Base-by-base conservation (phyloP, 1,140 invertebrate genomes). In the Polyergus mexicanus region DNA sequence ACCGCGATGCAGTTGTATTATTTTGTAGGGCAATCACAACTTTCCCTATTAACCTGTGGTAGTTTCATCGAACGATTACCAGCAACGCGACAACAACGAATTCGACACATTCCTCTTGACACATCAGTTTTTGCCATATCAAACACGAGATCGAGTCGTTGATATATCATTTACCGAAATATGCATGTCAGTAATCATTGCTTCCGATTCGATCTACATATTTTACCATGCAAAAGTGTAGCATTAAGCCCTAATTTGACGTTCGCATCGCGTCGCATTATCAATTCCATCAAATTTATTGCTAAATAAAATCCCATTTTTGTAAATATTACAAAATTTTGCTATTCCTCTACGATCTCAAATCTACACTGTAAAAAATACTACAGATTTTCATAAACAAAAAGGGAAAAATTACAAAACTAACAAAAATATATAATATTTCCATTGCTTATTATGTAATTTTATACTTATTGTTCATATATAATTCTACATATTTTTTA, bases 101-200 rank as follows among this genome's bases (percentile, higher is more conserved):
- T 4, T 47, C 54, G 7, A 41, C 4, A 58, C 78, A 60, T 72
- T 74, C 54, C 68, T 62, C n/a, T 51, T 74, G 38, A 62, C 35
- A 62, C 35, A 83, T 83, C 54, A 72, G 19, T 83, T 60, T 32
- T 38, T 25, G n/a, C 60, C 28, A 81, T 65, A 38, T 72, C n/a
- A 38, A 58, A 83, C 32, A 58, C 38, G 13, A 83, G 56, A 51
- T 51, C 25, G 19, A 7, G 13, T 60, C 13, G 22, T 81, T 81
- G 60, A 81, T 44, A n/a, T 74, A 83, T 74, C 38, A 83, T 74
- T 83, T 83, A 83, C 13, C 7, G 5, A 62, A 60, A 83, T 72
- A 22, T 44, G 16, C 22, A 60, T 3, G 38, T 60, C 38, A 83
- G 72, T 83, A 74, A 62, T 1, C n/a, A 13, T 41, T 72, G 66